Percentiles rank a stretch among this genome's conserved stretches.
Conservation (phyloP, 2,113 vertebrate species). For the Echinops telfairi region DNA sequence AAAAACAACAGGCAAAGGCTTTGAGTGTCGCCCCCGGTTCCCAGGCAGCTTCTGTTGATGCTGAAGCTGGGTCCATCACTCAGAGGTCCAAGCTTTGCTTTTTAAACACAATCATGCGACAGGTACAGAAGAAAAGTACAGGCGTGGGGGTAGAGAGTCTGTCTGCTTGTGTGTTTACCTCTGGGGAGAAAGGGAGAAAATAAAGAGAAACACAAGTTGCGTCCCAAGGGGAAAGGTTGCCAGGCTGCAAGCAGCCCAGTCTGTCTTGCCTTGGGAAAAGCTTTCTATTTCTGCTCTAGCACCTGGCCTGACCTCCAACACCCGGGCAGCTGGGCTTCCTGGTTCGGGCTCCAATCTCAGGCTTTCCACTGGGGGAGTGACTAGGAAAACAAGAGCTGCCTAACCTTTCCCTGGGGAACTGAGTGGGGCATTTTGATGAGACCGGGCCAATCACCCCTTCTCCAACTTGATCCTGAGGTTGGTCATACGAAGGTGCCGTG, state of each 20-base stretch:
- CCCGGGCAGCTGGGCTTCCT: background rate
- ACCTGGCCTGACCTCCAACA: background rate
- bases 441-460: too few species aligned
- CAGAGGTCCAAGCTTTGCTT: background rate
- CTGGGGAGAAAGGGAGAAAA: slow-evolving; percentile 34
- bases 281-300: slow-evolving; percentile 9
- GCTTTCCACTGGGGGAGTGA: background rate
- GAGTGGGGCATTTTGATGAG: background rate
- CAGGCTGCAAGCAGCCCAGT: too few species aligned
- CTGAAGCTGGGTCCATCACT: background rate
- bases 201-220: background rate
- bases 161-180: background rate
- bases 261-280: background rate
- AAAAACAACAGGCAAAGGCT: background rate
- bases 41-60: background rate
- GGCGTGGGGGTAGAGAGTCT: background rate
- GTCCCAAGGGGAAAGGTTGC: background rate
- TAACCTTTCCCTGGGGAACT: background rate
- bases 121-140: background rate
- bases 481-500: too few species aligned
- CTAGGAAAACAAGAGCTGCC: background rate
- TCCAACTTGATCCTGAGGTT: background rate
- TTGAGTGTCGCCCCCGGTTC: background rate
- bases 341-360: background rate
- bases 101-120: slow-evolving; percentile 38